These are phyloP conservation scores for Phrynocephalus versicolor DNA, from an alignment of 2,113 vertebrate species.

Conservation along the genomic window DNA sequence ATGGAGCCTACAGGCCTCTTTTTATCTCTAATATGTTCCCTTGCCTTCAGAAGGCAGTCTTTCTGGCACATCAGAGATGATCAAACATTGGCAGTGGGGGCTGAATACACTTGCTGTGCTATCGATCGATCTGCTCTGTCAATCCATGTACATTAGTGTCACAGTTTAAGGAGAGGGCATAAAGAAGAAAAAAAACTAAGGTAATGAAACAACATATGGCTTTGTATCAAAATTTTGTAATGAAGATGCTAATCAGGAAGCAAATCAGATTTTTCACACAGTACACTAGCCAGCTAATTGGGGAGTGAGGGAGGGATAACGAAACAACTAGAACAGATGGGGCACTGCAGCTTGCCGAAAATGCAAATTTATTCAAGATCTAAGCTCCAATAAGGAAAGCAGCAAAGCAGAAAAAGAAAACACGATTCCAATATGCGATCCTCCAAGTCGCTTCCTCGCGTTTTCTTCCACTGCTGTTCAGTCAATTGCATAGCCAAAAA, in stretches of 20 bases:
- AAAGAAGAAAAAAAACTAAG: conserved; percentile 21
- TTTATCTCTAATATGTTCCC: not conserved
- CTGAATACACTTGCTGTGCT: conserved; percentile 20
- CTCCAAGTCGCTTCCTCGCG: not conserved
- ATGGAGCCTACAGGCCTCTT: not conserved
- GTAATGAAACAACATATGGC: conserved; percentile 42
- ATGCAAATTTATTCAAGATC: conserved; percentile 28
- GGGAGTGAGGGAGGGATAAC: conserved; percentile 8
- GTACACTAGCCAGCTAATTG: conserved; percentile 33
- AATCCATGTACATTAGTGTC: conserved; percentile 28
- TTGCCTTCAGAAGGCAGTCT: not conserved
- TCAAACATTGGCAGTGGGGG: conserved; percentile 7
- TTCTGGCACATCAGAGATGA: conserved; percentile 5
- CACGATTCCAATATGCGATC: not conserved
- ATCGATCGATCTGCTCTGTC: conserved; percentile 26
- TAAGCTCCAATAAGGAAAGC: conserved; percentile 38
- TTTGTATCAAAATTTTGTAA: conserved; percentile 47
- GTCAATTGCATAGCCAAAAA: conserved; percentile 9
- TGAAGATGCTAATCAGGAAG: conserved; percentile 46
- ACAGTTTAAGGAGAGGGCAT: conserved; percentile 39
- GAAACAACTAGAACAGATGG: conserved; percentile 38
- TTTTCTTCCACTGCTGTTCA: not conserved
- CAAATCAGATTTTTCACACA: conserved; percentile 45
- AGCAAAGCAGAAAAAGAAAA: conserved; percentile 17
- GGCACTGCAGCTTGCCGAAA: conserved; percentile 21